Base-by-base conservation (phyloP, 1,140 invertebrate species). In the Bombus confusus region DNA sequence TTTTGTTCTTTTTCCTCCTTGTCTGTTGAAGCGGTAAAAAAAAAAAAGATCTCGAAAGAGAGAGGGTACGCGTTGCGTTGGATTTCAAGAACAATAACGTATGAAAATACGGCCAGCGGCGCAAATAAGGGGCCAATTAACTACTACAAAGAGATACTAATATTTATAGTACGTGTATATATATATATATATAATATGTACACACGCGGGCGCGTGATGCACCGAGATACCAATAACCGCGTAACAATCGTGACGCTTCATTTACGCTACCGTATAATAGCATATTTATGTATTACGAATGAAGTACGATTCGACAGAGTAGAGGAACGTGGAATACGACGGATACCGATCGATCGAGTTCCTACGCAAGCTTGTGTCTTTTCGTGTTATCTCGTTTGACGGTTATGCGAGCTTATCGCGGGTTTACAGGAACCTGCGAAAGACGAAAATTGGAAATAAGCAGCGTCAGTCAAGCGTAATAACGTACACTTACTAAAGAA, bases 131-230 rank as follows among this genome's bases (percentile, higher is more conserved):
- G 64, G 39, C 39, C 57, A 88, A 86, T 89, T 79, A 89, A 71
- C 88, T 89, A 89, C 88, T 31, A 86, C 87, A 89, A 77, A 85
- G 39, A 77, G 47, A 80, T 88, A 88, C 87, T 88, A 76, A 47
- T 83, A 86, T 88, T 88, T 90, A 82, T 90, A 68, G 22, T 79
- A 68, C 78, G 43, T 77, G 34, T 66, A 79, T 75, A 77, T 62
- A 52, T 71, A 64, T 22, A 52, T 52, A 52, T 52, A 52, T 22
- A 52, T 10, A 59, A 28, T 59, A 62, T 62, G 59, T 62, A 62
- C 25, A 78, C n/a, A 28, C 62, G 25, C 34, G 25, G 31, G 52
- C 76, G 34, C 28, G 41, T 52, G 73, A 66, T 73, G 43, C 72
- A 76, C 43, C 85, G 57, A 74, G 71, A 43, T 64, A 82, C 47